A percentile compares a stretch with the other conserved stretches of the same genome.
Evolutionary conservation across 2,797 vertebrate genomes (phyloP).

Genomic region (Thamnophis elegans): DNA sequence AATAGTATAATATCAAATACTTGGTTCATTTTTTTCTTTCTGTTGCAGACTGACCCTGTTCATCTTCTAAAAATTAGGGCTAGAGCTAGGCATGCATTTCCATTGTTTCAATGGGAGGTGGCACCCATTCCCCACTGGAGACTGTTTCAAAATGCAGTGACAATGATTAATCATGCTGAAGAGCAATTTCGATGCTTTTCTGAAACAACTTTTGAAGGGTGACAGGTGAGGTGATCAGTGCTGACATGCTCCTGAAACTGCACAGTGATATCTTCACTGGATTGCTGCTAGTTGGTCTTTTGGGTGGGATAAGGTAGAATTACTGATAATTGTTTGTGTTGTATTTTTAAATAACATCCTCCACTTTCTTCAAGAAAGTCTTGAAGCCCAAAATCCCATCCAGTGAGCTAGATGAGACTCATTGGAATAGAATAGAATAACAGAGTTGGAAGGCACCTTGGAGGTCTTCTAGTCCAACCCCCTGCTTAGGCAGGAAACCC

Average conservation of each 20-base stretch:
- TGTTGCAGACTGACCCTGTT: neutral
- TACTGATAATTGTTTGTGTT: neutral
- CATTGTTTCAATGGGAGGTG: constrained; percentile 8
- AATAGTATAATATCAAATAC: no score
- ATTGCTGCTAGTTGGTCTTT: constrained; percentile 8
- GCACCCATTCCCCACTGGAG: constrained; percentile 24
- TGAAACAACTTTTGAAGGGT: neutral
- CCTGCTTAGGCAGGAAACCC: no score
- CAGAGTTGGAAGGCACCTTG: no score
- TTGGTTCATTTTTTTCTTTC: neutral
- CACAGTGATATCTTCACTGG: constrained; percentile 11
- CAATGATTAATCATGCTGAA: neutral
- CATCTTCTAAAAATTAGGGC: neutral
- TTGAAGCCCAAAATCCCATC: neutral
- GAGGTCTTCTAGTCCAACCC: no score
- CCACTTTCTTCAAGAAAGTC: neutral
- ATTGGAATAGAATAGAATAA: neutral
- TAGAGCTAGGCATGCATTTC: constrained; percentile 13
- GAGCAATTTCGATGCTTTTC: constrained; percentile 9
- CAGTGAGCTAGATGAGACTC: neutral
- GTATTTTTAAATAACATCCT: neutral
- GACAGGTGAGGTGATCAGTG: neutral
- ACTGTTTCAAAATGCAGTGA: constrained; percentile 2
- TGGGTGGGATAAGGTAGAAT: neutral
- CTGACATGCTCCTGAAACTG: neutral